phyloP scores from a whole-genome alignment of 1,140 invertebrate species.

The Delia radicum region DNA sequence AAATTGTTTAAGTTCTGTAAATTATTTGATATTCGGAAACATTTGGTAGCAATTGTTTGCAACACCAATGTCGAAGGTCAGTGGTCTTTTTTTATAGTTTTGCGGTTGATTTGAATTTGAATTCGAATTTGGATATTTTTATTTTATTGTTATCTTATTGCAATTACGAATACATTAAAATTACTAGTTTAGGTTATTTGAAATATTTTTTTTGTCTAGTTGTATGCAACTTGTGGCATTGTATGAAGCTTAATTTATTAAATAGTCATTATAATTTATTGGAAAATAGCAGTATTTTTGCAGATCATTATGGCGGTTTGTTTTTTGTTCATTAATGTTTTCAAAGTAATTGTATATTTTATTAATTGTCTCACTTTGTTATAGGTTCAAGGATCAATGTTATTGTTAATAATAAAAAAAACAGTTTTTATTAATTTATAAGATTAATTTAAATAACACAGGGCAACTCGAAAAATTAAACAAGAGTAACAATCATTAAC shows the following conservation, averaged over 20 bases:
- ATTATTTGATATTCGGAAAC: slow-evolving; percentile 9
- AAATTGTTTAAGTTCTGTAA: neutral
- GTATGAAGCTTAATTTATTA: slow-evolving; percentile 11
- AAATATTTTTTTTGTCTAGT: neutral
- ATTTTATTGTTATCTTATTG: slow-evolving; percentile 8
- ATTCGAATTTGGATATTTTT: neutral
- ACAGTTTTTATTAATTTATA: too few relatives aligned
- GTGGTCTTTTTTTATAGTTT: slow-evolving; percentile 2
- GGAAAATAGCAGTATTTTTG: slow-evolving; percentile 17
- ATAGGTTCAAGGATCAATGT: slow-evolving; percentile 22
- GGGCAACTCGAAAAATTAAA: too few relatives aligned
- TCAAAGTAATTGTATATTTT: neutral
- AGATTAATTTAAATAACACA: too few relatives aligned
- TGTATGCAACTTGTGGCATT: neutral
- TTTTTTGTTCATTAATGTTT: neutral
- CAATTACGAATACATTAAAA: slow-evolving; percentile 18
- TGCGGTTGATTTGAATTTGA: neutral
- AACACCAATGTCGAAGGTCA: slow-evolving; percentile 21
- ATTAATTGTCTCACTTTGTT: slow-evolving; percentile 8
- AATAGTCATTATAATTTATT: slow-evolving; percentile 20
- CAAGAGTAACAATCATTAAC: too few relatives aligned
- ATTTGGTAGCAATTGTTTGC: slow-evolving; percentile 23
- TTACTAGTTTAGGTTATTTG: neutral
- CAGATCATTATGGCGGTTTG: slow-evolving; percentile 11
- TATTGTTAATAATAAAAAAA: neutral